A percentile compares a stretch with the other conserved stretches of the same genome.
Evolutionary conservation across 1,140 invertebrate genomes (phyloP).

Genomic region (Diachasma alloeum): DNA sequence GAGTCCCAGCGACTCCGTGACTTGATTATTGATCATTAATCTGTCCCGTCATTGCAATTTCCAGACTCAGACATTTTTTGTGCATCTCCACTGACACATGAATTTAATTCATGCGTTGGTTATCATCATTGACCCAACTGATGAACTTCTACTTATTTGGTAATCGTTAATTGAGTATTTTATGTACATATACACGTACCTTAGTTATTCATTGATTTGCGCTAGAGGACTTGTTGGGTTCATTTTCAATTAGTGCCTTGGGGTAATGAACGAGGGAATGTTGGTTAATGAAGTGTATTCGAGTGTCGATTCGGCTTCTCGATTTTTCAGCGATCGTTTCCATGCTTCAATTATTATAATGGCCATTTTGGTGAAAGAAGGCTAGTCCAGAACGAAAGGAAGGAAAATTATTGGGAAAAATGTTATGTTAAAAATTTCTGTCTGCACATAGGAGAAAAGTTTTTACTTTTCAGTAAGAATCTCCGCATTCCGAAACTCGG

Average conservation of each 20-base stretch:
- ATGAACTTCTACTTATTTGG: background rate
- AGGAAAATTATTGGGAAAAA: too few species aligned
- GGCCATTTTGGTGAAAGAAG: too few species aligned
- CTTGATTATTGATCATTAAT: background rate
- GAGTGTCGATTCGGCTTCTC: background rate
- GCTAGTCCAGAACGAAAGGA: too few species aligned
- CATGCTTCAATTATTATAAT: too few species aligned
- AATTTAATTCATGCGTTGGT: background rate
- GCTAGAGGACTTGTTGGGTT: background rate
- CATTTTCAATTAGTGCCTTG: background rate
- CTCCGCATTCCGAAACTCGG: too few species aligned
- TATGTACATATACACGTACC: background rate
- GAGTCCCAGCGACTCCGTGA: constrained; percentile 3
- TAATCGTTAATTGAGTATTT: constrained; percentile 9
- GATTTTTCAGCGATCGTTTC: background rate
- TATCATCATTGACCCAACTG: background rate
- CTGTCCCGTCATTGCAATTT: too few species aligned
- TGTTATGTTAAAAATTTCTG: background rate
- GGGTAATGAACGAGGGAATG: background rate
- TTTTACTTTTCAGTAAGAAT: too few species aligned
- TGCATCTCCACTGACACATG: background rate
- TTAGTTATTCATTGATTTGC: constrained; percentile 7
- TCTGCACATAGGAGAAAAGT: too few species aligned
- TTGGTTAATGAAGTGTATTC: background rate
- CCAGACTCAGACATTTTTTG: background rate